Base-by-base conservation (phyloP, 1,140 invertebrate genomes). In the Sarcophaga peregrina region DNA sequence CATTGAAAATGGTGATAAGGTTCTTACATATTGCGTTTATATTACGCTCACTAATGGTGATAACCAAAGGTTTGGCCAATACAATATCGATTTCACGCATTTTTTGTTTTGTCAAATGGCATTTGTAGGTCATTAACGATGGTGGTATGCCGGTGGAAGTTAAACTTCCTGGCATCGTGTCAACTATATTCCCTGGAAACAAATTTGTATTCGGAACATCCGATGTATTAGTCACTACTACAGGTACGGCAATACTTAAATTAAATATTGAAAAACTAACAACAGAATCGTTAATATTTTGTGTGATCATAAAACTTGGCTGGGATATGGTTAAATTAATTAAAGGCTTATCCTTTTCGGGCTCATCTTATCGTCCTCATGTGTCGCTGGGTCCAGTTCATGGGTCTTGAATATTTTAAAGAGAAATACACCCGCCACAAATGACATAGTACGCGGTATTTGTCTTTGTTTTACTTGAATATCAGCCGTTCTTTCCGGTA, bases 361-460 rank as follows among this genome's bases (percentile, higher is more conserved):
- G 46, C 8, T 20, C 20, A 46, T 81, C n/a, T n/a, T n/a, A n/a
- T n/a, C n/a, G n/a, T n/a, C n/a, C n/a, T 9, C 83, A 37, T 9
- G 82, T 13, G 8, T 89, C 86, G 8, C 1, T 13, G 48, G 25
- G 13, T 10, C n/a, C n/a, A n/a, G n/a, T n/a, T n/a, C n/a, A n/a
- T 85, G 9, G 0, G 85, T 83, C 83, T 90, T 85, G n/a, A 83
- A 90, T 17, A 90, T 80, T 54, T 85, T 86, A 7, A 90, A 47
- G 2, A 85, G 82, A 20, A 90, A 90, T 45, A 84, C 84, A 0
- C 89, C 89, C 6, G 89, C 89, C 11, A 90, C 85, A 83, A 90
- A 88, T 5, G 88, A 87, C 2, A 90, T 85, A 20, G 86, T 88
- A 10, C 82, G 83, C 7, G 89, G 89, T 11, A 83, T 3, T 37